A percentile compares a stretch with the other conserved stretches of the same genome.
These are phyloP conservation scores for Amphipoea lucens DNA, from an alignment of 2,888 invertebrate species.

Conservation along the genomic window DNA sequence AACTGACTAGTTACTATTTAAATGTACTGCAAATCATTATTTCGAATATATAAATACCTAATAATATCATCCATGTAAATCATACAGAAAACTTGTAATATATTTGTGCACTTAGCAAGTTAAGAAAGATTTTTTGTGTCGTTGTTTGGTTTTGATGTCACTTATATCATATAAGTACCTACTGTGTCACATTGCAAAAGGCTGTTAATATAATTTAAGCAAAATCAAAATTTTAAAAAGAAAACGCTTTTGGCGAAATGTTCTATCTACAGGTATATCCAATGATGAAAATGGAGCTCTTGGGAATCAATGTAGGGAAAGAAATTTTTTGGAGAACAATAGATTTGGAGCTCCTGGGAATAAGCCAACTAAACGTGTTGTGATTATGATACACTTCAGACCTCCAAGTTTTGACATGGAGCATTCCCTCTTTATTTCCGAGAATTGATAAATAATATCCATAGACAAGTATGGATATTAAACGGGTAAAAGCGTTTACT, in stretches of 20 bases:
- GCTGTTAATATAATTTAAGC: not conserved
- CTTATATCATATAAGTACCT: too few relatives aligned
- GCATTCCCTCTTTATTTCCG: not conserved
- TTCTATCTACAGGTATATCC: not conserved
- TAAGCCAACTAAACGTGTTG: not conserved
- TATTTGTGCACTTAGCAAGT: not conserved
- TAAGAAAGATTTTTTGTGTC: not conserved
- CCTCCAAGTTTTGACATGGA: not conserved
- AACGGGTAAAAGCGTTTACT: not conserved
- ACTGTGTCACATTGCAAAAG: not conserved
- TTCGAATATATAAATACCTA: not conserved
- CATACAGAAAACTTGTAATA: not conserved
- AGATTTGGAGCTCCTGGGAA: too few relatives aligned
- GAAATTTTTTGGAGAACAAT: too few relatives aligned
- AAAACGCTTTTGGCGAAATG: not conserved
- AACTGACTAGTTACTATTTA: too few relatives aligned
- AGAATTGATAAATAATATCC: not conserved
- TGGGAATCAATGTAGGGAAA: too few relatives aligned
- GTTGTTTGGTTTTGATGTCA: not conserved
- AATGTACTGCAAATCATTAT: not conserved
- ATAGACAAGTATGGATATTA: not conserved
- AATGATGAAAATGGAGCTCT: too few relatives aligned
- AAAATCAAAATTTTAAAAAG: not conserved
- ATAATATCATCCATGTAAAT: constrained; percentile 1
- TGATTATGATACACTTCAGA: not conserved